Evolutionary conservation across 2,888 invertebrate species (phyloP).

Genomic region (Drosophila helvetica): DNA sequence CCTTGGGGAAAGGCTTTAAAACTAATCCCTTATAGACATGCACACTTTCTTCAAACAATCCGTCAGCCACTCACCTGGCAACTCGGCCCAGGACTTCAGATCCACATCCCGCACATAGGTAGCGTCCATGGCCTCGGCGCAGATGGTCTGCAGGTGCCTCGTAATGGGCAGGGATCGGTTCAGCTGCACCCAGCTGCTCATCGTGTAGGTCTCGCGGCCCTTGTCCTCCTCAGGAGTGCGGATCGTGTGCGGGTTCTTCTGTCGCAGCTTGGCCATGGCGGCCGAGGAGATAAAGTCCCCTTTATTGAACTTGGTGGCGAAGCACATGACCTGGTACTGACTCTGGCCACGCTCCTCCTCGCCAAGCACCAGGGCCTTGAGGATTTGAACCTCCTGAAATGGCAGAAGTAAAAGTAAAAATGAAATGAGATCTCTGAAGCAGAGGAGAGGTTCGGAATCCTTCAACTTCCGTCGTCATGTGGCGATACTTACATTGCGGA

Average conservation of each 20-base stretch:
- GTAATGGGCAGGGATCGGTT: slow-evolving; percentile 89
- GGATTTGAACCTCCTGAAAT: slow-evolving; percentile 94
- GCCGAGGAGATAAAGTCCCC: slow-evolving; percentile 98
- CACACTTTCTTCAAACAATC: neutral
- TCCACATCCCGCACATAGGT: slow-evolving; percentile 92
- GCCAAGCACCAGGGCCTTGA: slow-evolving; percentile 94
- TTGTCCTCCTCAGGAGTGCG: slow-evolving; percentile 95
- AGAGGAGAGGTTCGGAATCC: neutral
- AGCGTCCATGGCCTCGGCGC: slow-evolving; percentile 90
- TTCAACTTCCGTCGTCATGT: neutral
- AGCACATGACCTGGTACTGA: slow-evolving; percentile 95
- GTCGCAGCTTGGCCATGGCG: slow-evolving; percentile 97
- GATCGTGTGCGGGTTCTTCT: slow-evolving; percentile 94
- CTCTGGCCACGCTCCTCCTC: slow-evolving; percentile 96
- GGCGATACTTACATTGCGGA: slow-evolving; percentile 92
- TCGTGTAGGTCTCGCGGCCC: slow-evolving; percentile 92
- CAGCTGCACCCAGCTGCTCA: slow-evolving; percentile 92
- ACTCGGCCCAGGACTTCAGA: slow-evolving; percentile 90
- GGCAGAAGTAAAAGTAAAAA: neutral
- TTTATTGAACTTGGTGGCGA: slow-evolving; percentile 94
- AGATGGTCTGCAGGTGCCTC: slow-evolving; percentile 90
- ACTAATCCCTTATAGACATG: neutral
- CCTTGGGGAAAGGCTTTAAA: neutral
- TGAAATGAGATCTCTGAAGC: neutral
- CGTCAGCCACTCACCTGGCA: slow-evolving; percentile 87